phyloP scores from a whole-genome alignment of 2,113 vertebrate species.

The Malurus melanocephalus region DNA sequence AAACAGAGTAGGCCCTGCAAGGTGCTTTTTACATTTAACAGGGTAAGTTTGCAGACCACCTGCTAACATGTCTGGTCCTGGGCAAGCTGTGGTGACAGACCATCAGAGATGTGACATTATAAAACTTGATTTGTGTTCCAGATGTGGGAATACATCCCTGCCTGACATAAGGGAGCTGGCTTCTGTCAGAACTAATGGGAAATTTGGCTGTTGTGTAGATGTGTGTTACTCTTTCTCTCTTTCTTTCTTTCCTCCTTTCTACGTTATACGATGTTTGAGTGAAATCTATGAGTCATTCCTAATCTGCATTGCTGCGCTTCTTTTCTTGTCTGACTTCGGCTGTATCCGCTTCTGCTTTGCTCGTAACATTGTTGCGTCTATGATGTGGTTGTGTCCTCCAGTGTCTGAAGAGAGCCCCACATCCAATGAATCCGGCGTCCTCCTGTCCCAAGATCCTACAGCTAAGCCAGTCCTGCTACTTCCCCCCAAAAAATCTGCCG shows the following conservation, averaged over 20 bases:
- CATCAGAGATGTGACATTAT: background rate
- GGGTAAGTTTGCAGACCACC: background rate
- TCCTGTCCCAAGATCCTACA: slow-evolving; percentile 88
- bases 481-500: slow-evolving; percentile 88
- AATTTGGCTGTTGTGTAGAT: slow-evolving; percentile 10
- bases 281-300: slow-evolving; percentile 7
- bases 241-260: background rate
- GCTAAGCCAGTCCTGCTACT: slow-evolving; percentile 87
- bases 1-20: background rate
- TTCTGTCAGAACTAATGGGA: background rate
- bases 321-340: slow-evolving; percentile 23
- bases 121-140: background rate
- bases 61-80: background rate
- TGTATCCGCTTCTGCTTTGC: slow-evolving; percentile 46
- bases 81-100: slow-evolving; percentile 1
- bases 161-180: background rate
- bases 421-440: slow-evolving; percentile 83
- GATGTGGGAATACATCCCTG: background rate
- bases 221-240: background rate
- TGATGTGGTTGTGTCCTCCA: slow-evolving; percentile 80
- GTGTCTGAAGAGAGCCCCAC: slow-evolving; percentile 89
- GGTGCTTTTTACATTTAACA: background rate
- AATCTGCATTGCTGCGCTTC: slow-evolving; percentile 22
- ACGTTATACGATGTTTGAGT: background rate
- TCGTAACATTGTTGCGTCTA: slow-evolving; percentile 76